Base-by-base conservation (phyloP, 2,888 invertebrate genomes). In the Macroteleia sp. region DNA sequence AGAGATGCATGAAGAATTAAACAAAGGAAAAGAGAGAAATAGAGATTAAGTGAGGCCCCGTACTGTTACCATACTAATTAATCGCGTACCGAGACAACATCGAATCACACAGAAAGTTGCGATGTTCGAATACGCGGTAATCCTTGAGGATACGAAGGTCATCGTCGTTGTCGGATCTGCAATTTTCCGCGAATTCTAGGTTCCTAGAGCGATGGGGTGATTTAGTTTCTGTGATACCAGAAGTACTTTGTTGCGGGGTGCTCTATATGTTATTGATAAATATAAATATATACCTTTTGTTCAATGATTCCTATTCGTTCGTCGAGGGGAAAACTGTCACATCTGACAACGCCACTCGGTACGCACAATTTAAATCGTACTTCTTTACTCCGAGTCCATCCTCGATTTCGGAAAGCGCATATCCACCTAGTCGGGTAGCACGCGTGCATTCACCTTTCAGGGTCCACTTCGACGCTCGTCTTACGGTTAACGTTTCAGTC, bases 211-310 rank as follows among this genome's bases (percentile, higher is more conserved):
- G 57, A 54, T 39, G 42, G 39, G n/a, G 61, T 48, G 17, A 54
- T 64, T 77, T 61, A 25, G 54, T 77, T 77, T 77, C 67, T 73
- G 73, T 77, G 77, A 73, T 67, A 77, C 59, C 14, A 41, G 42
- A 61, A 52, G 44, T 71, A 61, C 36, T 54, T 77, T 66, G 28
- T 34, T 52, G 39, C 32, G 64, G 64, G n/a, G 48, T 59, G 59
- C 64, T 64, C 66, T 66, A 36, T 62, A 32, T 28, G n/a, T 66
- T 59, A 41, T 48, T 34, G 25, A 50, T 62, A 25, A 28, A 52
- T 41, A 54, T 41, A 48, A 44, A 42, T 42, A 48, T 70, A 46
- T 2, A 22, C 12, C 30, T 66, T 50, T 46, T 42, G 19, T 62
- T 73, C 17, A 16, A 25, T 48, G 22, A 57, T 50, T 66, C 56